Percentiles rank a stretch among this genome's conserved stretches.
phyloP scores from a whole-genome alignment of 2,797 vertebrate species.

The Chelmon rostratus region DNA sequence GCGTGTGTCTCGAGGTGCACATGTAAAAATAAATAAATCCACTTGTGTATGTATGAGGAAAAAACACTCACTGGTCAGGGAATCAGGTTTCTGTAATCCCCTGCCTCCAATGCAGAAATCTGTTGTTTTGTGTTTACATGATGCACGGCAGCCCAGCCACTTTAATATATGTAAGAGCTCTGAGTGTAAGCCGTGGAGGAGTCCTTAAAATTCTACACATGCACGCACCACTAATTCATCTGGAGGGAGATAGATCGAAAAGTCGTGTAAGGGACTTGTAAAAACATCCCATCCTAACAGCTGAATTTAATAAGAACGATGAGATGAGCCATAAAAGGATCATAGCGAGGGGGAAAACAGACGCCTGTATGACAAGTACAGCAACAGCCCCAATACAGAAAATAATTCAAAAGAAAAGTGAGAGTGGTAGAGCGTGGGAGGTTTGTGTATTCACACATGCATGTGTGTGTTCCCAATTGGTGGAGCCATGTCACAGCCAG shows the following conservation, averaged over 20 bases:
- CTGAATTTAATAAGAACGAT: conserved; percentile 26
- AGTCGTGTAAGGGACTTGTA: neutral
- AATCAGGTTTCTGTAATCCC: no score
- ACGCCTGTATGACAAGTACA: conserved; percentile 17
- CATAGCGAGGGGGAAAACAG: conserved; percentile 29
- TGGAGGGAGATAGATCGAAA: neutral
- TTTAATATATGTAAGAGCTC: neutral
- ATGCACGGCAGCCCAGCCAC: neutral
- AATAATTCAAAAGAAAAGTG: conserved; percentile 54
- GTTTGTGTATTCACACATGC: conserved; percentile 34
- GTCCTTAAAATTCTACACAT: neutral
- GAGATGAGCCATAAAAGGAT: conserved; percentile 15
- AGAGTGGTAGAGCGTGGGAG: conserved; percentile 20
- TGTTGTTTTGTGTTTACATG: neutral
- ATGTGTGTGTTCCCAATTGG: conserved; percentile 38
- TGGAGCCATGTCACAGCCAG: conserved; percentile 37
- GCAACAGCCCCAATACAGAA: conserved; percentile 41
- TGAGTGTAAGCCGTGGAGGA: neutral
- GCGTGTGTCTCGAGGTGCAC: neutral
- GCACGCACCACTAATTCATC: neutral
- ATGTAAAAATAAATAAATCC: neutral
- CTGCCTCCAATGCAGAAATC: neutral
- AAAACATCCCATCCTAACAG: conserved; percentile 14
- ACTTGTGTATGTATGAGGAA: neutral
- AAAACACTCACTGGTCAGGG: no score